Evolutionary conservation across 1,140 invertebrate genomes (phyloP), one percentile per base, ranked within the genome.

Genomic region (Drosophila nigromelanica): DNA sequence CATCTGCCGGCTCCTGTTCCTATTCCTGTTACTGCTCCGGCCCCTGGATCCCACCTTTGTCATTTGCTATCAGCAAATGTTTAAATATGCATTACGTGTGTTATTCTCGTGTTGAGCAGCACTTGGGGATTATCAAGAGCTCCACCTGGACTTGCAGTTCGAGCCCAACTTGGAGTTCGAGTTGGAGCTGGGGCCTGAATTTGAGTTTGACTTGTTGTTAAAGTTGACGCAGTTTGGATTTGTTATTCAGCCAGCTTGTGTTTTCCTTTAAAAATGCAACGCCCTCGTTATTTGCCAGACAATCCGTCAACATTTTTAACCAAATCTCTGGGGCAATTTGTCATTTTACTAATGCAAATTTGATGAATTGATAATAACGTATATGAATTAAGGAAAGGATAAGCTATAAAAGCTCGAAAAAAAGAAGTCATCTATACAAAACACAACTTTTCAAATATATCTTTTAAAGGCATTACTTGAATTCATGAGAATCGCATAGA

Each of bases 31-130:
- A 7, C 48, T 50, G 27, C 15, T 27, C 39, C 35, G 50, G 56
- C 43, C 52, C 14, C 45, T 50, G 52, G 47, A 55, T 27, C 50
- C 68, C 78, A 78, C 83, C 76, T 87, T 89, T 89, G 83, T 89
- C 83, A 89, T 83, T 89, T 89, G 79, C 85, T 83, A 89, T 89
- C 83, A 89, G 83, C 85, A 89, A 89, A 89, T 89, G 80, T 89
- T 89, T 89, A 89, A 89, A 89, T 89, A 89, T 89, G 83, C 80
- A 89, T 89, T 89, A 89, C 85, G 83, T 89, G 83, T 89, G 83
- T 87, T 89, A 89, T 89, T 76, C 79, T 72, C 85, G 71, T 89
- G 83, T 89, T 89, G 79, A 80, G 73, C 83, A 87, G 82, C 83
- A 87, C 83, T 89, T 89, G 80, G 83, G 82, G 83, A 87, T 87